These are phyloP conservation scores for Drosophila fulvimacula DNA, from an alignment of 2,888 invertebrate species.

Conservation along the genomic window DNA sequence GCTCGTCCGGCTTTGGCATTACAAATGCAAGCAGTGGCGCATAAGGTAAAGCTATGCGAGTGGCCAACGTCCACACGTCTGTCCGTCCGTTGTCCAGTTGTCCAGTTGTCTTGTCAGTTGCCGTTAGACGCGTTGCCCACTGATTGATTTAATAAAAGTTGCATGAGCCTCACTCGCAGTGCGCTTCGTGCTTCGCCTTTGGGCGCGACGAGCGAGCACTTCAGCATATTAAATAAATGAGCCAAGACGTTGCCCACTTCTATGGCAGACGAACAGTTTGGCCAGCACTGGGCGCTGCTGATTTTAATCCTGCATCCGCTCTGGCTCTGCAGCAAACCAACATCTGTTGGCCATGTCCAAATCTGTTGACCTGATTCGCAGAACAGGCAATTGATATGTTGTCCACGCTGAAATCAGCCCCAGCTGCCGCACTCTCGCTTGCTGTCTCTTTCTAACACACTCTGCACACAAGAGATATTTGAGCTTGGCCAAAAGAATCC, in stretches of 20 bases:
- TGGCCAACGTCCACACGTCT: slow-evolving; percentile 22
- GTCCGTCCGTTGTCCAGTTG: slow-evolving; percentile 21
- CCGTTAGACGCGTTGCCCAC: slow-evolving; percentile 72
- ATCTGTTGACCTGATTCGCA: slow-evolving; percentile 73
- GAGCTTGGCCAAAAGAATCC: not conserved
- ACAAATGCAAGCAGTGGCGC: slow-evolving; percentile 64
- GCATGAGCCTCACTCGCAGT: slow-evolving; percentile 46
- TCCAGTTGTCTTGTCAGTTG: slow-evolving; percentile 66
- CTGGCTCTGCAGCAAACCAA: slow-evolving; percentile 11
- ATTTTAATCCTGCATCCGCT: slow-evolving; percentile 54
- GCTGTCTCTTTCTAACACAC: not conserved
- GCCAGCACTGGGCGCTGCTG: slow-evolving; percentile 35
- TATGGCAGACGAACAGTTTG: slow-evolving; percentile 52
- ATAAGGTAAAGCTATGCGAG: slow-evolving; percentile 62
- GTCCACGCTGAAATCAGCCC: slow-evolving; percentile 58
- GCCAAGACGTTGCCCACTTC: slow-evolving; percentile 29
- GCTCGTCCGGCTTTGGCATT: slow-evolving; percentile 74
- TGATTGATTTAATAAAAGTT: slow-evolving; percentile 80
- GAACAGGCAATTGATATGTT: slow-evolving; percentile 77
- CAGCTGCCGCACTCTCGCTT: slow-evolving; percentile 46
- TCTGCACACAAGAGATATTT: not conserved
- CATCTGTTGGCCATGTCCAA: slow-evolving; percentile 69
- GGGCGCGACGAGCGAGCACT: slow-evolving; percentile 37
- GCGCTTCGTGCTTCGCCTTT: slow-evolving; percentile 34
- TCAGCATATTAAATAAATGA: slow-evolving; percentile 69